Conservation (phyloP, 2,888 invertebrate genomes). For the Agrochola lota region DNA sequence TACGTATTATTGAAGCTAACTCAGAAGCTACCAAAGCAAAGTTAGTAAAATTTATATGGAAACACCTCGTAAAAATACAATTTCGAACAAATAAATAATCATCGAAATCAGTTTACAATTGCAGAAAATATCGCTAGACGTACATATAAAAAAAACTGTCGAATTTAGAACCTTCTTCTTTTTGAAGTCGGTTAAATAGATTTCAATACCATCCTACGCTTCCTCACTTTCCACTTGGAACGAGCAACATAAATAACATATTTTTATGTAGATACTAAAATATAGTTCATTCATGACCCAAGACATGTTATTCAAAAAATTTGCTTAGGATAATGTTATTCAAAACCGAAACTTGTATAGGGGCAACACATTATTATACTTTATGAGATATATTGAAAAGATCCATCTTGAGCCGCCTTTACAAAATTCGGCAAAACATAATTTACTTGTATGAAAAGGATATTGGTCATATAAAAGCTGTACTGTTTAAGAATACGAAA, state of each 20-base stretch:
- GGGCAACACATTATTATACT: constrained; percentile 27
- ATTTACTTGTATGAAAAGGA: constrained; percentile 40
- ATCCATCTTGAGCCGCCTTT: constrained; percentile 33
- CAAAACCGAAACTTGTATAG: constrained; percentile 37
- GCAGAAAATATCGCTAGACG: not conserved
- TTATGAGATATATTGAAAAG: constrained; percentile 40
- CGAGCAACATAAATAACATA: constrained; percentile 22
- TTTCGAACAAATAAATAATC: not conserved
- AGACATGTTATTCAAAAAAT: constrained; percentile 39
- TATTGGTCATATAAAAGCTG: constrained; percentile 1
- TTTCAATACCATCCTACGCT: too few relatives aligned
- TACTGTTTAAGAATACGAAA: not conserved
- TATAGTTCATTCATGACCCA: constrained; percentile 12
- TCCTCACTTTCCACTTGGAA: not conserved
- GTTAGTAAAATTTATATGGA: not conserved
- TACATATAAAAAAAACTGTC: too few relatives aligned
- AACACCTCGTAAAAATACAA: too few relatives aligned
- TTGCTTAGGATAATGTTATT: constrained; percentile 41
- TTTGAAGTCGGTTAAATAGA: not conserved
- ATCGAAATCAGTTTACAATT: too few relatives aligned
- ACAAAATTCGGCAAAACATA: constrained; percentile 24
- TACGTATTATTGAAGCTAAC: not conserved
- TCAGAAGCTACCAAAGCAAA: not conserved
- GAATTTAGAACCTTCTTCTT: too few relatives aligned
- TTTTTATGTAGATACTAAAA: constrained; percentile 13